These are phyloP conservation scores for Orestias chungarensis DNA, from an alignment of 2,797 vertebrate genomes.

Conservation along the genomic window DNA sequence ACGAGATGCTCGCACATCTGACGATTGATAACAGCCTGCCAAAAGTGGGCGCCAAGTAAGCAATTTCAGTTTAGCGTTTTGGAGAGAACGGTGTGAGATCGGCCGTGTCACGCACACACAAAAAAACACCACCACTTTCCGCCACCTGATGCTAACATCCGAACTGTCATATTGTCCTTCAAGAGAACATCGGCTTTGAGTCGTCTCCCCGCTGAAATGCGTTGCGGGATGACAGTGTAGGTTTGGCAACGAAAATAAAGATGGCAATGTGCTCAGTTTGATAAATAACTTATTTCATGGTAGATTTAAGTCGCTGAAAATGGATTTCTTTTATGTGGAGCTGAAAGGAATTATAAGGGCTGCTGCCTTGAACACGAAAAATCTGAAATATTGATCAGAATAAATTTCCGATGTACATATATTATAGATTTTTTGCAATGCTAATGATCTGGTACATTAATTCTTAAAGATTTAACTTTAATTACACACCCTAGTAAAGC, in stretches of 20 bases:
- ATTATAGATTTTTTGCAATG: conserved; percentile 41
- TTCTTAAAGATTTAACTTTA: conserved; percentile 19
- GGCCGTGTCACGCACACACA: background rate
- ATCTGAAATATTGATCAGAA: conserved; percentile 23
- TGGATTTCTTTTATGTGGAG: conserved; percentile 18
- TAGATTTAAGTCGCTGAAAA: conserved; percentile 37
- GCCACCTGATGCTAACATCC: conserved; percentile 1
- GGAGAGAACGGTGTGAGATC: conserved; percentile 19
- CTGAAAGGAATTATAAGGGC: conserved; percentile 19
- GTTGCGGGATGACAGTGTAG: conserved; percentile 4
- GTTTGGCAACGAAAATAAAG: conserved; percentile 41
- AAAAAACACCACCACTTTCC: background rate
- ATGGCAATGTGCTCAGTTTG: conserved; percentile 43
- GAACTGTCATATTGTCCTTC: conserved; percentile 19
- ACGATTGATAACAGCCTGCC: conserved; percentile 39
- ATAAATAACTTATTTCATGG: conserved; percentile 56
- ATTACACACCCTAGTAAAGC: conserved; percentile 8
- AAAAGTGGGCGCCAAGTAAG: conserved; percentile 21
- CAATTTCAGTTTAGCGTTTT: conserved; percentile 16
- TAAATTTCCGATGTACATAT: conserved; percentile 43
- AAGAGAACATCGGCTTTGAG: conserved; percentile 12
- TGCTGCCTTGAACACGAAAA: conserved; percentile 38
- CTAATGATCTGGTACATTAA: conserved; percentile 32
- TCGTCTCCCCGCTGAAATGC: conserved; percentile 6
- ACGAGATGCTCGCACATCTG: conserved; percentile 18